phyloP scores from a whole-genome alignment of 2,797 vertebrate species.

The Eremophila alpestris region DNA sequence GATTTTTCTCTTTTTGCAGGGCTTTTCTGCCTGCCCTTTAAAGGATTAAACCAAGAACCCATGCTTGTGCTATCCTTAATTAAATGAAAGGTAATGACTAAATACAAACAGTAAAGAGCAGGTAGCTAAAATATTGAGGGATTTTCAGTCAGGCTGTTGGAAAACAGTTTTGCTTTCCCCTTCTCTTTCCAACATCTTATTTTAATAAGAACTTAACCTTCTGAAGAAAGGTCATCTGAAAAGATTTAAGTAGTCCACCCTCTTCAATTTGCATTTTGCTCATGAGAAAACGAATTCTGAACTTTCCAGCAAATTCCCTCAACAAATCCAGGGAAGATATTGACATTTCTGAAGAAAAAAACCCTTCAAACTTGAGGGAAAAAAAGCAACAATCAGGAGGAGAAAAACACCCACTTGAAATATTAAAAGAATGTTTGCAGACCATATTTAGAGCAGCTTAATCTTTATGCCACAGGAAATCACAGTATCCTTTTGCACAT shows the following conservation, averaged over 20 bases:
- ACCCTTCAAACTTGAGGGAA: not conserved
- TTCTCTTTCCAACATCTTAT: not conserved
- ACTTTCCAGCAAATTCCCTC: not conserved
- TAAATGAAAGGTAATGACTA: not conserved
- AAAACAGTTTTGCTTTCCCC: not conserved
- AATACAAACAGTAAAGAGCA: not conserved
- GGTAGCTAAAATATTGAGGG: not conserved
- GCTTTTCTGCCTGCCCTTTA: not conserved
- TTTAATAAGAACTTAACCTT: not conserved
- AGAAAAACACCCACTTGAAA: not conserved
- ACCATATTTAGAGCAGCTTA: not conserved
- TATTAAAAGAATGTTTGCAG: not conserved
- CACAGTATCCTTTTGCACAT: not conserved
- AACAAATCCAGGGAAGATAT: not conserved
- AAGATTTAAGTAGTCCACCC: not conserved
- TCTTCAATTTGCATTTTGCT: not conserved
- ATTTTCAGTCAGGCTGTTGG: not conserved
- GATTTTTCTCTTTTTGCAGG: not conserved
- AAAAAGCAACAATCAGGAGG: not conserved
- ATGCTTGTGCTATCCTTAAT: not conserved
- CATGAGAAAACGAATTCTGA: not conserved
- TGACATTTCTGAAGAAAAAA: not conserved
- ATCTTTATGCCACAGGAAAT: not conserved
- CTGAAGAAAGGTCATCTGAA: not conserved
- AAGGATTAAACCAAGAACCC: not conserved